These are phyloP conservation scores for Chloebia gouldiae DNA, from an alignment of 2,113 vertebrate species.

Conservation along the genomic window DNA sequence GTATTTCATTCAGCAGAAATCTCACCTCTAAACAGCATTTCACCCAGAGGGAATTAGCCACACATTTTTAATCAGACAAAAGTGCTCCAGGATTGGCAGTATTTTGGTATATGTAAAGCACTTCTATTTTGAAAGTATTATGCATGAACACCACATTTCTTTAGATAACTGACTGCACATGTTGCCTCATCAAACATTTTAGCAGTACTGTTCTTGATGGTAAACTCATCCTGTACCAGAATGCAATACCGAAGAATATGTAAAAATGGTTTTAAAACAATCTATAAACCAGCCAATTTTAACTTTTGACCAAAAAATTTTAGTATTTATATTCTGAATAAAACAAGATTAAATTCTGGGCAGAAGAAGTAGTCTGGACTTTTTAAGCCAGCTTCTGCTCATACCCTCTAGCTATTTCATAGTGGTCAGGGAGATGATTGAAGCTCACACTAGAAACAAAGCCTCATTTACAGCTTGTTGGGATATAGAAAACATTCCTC, in stretches of 20 bases:
- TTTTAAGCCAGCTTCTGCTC: neutral
- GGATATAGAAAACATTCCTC: neutral
- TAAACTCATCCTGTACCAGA: neutral
- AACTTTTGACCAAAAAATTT: neutral
- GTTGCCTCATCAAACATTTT: neutral
- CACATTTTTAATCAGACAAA: neutral
- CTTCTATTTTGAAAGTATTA: neutral
- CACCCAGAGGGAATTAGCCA: neutral
- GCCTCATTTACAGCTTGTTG: neutral
- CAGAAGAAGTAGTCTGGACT: neutral
- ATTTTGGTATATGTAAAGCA: neutral
- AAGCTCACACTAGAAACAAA: neutral
- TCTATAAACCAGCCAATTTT: neutral
- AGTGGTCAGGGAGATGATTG: neutral
- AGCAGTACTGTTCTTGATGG: neutral
- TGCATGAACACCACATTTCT: neutral
- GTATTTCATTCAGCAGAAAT: neutral
- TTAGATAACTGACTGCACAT: neutral
- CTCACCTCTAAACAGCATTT: neutral
- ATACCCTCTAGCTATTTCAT: neutral
- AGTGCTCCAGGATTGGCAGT: neutral
- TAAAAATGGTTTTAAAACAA: neutral
- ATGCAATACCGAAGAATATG: neutral
- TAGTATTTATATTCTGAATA: neutral
- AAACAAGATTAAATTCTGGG: neutral